A percentile compares a stretch with the other conserved stretches of the same genome.
phyloP scores from a whole-genome alignment of 35 echinoderm and acorn worm species.

The Ptychodera flava region DNA sequence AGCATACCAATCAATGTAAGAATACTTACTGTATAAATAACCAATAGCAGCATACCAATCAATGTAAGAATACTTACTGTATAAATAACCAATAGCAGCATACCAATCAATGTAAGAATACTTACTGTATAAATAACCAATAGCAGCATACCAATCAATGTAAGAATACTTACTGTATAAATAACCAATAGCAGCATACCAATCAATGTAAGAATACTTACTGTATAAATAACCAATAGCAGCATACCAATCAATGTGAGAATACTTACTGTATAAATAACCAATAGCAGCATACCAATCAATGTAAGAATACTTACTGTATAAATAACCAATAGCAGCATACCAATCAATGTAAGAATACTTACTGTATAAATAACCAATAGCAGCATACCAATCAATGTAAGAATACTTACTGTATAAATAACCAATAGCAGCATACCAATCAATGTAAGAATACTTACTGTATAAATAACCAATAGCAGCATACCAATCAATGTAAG shows the following conservation, averaged over 20 bases:
- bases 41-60: slow-evolving; percentile 51
- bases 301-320: neutral
- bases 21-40: slow-evolving; percentile 84
- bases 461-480: neutral
- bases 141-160: slow-evolving; percentile 52
- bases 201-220: slow-evolving; percentile 48
- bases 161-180: slow-evolving; percentile 72
- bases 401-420: neutral
- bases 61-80: slow-evolving; percentile 68
- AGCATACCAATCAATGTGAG: neutral
- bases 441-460: neutral
- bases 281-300: neutral
- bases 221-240: neutral
- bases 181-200: slow-evolving; percentile 54
- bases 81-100: slow-evolving; percentile 53
- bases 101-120: slow-evolving; percentile 57
- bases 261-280: neutral
- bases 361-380: neutral
- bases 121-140: slow-evolving; percentile 72
- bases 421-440: neutral
- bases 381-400: neutral
- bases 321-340: neutral
- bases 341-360: neutral
- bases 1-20: neutral
- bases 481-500: neutral